These are phyloP conservation scores for Tichodroma muraria DNA, from an alignment of 2,113 vertebrate species.

Conservation along the genomic window DNA sequence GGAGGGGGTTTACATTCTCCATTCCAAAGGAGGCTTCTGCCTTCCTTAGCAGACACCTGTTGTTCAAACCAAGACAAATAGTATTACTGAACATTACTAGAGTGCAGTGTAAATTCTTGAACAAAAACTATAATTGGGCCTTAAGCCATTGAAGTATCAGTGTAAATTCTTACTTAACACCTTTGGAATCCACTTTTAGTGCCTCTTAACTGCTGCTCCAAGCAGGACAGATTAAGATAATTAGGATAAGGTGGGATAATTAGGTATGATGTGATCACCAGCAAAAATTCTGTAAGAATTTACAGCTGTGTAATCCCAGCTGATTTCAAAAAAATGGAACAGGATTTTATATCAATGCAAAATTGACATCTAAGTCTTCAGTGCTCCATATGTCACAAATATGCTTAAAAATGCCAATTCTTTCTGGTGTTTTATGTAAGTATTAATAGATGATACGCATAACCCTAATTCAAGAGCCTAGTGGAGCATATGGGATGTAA, in stretches of 20 bases:
- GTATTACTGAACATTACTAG: neutral
- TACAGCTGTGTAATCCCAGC: neutral
- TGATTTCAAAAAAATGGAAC: neutral
- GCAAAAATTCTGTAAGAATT: neutral
- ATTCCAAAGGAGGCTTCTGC: no score
- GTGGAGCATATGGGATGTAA: neutral
- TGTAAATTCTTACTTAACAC: neutral
- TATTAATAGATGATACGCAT: neutral
- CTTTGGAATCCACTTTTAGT: neutral
- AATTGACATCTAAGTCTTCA: neutral
- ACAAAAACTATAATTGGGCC: neutral
- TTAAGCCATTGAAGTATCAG: neutral
- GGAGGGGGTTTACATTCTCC: no score
- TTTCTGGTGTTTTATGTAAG: neutral
- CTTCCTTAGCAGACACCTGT: no score
- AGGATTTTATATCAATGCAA: neutral
- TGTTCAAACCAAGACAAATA: no score
- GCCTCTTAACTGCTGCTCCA: neutral
- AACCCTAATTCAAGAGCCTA: neutral
- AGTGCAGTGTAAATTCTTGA: neutral
- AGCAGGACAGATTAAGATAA: conserved; percentile 6
- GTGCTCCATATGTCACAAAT: neutral
- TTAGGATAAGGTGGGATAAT: neutral
- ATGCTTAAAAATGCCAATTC: neutral
- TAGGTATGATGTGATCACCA: neutral